Percentiles rank a stretch among this genome's conserved stretches.
Conservation (phyloP, 2,888 invertebrate species). For the Muscina levida region DNA sequence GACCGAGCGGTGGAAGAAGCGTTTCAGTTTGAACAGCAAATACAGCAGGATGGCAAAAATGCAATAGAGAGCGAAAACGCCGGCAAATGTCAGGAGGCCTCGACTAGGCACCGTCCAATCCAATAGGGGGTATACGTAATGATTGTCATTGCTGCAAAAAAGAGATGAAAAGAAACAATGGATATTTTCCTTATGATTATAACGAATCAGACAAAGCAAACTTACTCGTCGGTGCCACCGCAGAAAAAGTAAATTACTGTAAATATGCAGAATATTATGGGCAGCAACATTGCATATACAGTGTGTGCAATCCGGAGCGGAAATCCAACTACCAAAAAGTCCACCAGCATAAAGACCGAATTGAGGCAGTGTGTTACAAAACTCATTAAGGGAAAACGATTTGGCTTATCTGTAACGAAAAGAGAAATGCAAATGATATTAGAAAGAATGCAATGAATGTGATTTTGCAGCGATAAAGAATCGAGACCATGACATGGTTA, state of each 20-base stretch:
- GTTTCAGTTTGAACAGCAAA: conserved; percentile 73
- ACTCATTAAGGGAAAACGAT: conserved; percentile 84
- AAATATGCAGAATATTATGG: conserved; percentile 82
- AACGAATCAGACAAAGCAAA: conserved; percentile 50
- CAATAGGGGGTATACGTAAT: conserved; percentile 87
- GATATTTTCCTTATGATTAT: background rate
- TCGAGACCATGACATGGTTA: no score
- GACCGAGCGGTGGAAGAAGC: conserved; percentile 73
- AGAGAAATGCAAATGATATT: conserved; percentile 34
- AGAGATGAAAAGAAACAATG: background rate
- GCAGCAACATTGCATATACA: conserved; percentile 83
- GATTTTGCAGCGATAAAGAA: no score
- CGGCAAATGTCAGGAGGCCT: conserved; percentile 75
- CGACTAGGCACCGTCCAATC: conserved; percentile 86
- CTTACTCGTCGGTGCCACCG: conserved; percentile 83
- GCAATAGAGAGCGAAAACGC: conserved; percentile 75
- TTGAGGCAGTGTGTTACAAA: conserved; percentile 88
- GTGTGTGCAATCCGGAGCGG: conserved; percentile 86
- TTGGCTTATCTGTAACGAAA: conserved; percentile 81
- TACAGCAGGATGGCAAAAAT: conserved; percentile 75
- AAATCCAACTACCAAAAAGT: conserved; percentile 86
- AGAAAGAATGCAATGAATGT: conserved; percentile 28
- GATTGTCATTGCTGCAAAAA: conserved; percentile 80
- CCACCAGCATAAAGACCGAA: conserved; percentile 86
- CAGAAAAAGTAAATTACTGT: conserved; percentile 82